These are phyloP conservation scores for Idaea straminata DNA, from an alignment of 2,888 invertebrate genomes.

Conservation along the genomic window DNA sequence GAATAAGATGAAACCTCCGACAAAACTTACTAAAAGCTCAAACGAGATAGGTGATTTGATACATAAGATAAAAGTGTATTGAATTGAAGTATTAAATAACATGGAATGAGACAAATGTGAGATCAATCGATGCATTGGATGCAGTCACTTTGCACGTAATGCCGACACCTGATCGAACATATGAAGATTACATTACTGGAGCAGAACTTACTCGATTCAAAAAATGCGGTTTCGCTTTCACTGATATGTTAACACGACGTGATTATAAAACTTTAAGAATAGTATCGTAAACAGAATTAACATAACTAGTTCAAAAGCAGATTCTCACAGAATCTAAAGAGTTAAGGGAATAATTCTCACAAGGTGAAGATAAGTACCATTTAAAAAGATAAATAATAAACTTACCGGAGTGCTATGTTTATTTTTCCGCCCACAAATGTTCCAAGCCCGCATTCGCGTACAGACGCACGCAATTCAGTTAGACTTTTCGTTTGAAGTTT, in stretches of 20 bases:
- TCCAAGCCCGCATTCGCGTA: conserved; percentile 61
- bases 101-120: conserved; percentile 10
- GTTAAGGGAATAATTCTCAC: conserved; percentile 25
- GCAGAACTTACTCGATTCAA: conserved; percentile 26
- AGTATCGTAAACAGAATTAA: conserved; percentile 22
- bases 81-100: neutral
- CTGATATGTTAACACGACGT: conserved; percentile 24
- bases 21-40: neutral
- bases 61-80: neutral
- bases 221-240: conserved; percentile 51
- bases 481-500: conserved; percentile 31
- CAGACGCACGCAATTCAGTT: conserved; percentile 50
- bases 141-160: conserved; percentile 11
- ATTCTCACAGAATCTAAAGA: conserved; percentile 28
- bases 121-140: conserved; percentile 17
- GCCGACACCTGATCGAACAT: conserved; percentile 20
- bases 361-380: conserved; percentile 34
- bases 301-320: conserved; percentile 34
- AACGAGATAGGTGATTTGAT: neutral
- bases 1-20: neutral
- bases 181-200: conserved; percentile 20
- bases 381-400: conserved; percentile 43
- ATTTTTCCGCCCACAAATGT: conserved; percentile 62
- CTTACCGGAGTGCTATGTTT: conserved; percentile 74
- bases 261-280: conserved; percentile 31